phyloP scores from a whole-genome alignment of 2,797 vertebrate genomes.

The Microctenopoma lineatum region DNA sequence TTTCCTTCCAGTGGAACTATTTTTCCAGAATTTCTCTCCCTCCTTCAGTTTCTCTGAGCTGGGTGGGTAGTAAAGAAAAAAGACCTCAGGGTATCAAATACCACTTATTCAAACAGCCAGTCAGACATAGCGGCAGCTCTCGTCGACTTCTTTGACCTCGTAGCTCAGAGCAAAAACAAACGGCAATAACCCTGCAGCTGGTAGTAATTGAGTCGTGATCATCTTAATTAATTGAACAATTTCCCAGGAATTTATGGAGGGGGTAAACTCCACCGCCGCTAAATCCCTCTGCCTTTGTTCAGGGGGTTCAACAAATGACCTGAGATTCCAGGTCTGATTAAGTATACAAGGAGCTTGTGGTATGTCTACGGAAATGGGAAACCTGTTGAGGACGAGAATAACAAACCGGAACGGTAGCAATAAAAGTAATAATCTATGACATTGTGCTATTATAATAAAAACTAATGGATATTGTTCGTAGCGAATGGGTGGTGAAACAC shows the following conservation, averaged over 20 bases:
- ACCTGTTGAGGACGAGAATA: slow-evolving; percentile 22
- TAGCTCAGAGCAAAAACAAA: slow-evolving; percentile 89
- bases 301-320: slow-evolving; percentile 72
- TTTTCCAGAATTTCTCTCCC: slow-evolving; percentile 65
- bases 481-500: neutral
- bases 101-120: slow-evolving; percentile 92
- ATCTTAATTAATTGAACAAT: slow-evolving; percentile 95
- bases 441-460: slow-evolving; percentile 1
- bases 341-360: slow-evolving; percentile 27
- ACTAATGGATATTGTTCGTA: neutral
- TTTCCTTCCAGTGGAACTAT: slow-evolving; percentile 50
- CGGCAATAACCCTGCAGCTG: slow-evolving; percentile 90
- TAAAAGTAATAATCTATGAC: slow-evolving; percentile 17
- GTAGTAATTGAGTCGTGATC: slow-evolving; percentile 91
- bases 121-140: slow-evolving; percentile 93
- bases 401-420: slow-evolving; percentile 9
- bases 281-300: slow-evolving; percentile 71
- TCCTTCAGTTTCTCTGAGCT: slow-evolving; percentile 63
- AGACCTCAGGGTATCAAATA: slow-evolving; percentile 89
- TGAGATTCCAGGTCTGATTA: slow-evolving; percentile 73
- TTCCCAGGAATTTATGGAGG: slow-evolving; percentile 88
- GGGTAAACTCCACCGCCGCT: slow-evolving; percentile 69
- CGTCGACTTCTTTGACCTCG: slow-evolving; percentile 89
- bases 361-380: slow-evolving; percentile 24
- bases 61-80: slow-evolving; percentile 71